A percentile compares a stretch with the other conserved stretches of the same genome.
These are phyloP conservation scores for Dasyornis broadbenti DNA, from an alignment of 2,113 vertebrate species.

Conservation along the genomic window DNA sequence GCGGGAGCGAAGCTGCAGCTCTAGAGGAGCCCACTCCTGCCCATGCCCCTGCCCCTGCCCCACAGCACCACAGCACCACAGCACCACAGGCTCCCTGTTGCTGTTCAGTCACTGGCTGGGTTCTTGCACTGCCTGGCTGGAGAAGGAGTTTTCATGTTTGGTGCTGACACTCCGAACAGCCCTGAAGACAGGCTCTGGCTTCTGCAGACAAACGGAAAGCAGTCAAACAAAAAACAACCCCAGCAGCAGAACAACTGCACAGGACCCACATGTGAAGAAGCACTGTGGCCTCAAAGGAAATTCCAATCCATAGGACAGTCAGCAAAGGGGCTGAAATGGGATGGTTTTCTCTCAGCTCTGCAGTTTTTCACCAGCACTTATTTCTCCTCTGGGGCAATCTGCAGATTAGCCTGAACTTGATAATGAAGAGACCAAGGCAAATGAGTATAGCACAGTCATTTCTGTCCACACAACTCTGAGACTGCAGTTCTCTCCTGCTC, in stretches of 20 bases:
- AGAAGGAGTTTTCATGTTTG: neutral
- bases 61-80: too few species aligned
- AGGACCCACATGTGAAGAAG: fast-evolving
- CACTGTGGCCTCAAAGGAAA: neutral
- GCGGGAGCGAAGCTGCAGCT: neutral
- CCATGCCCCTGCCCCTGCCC: neutral
- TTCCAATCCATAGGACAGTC: neutral
- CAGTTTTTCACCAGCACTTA: neutral
- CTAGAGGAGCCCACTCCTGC: neutral
- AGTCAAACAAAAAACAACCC: neutral
- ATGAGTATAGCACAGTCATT: neutral
- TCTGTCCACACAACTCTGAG: neutral
- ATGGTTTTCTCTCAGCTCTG: neutral
- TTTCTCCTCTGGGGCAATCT: neutral
- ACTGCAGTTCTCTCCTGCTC: neutral
- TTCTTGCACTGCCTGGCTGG: neutral
- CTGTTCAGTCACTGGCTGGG: neutral
- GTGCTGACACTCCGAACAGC: neutral
- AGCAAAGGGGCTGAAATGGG: neutral
- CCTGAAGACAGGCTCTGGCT: neutral
- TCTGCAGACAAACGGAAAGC: neutral
- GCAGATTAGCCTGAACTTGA: neutral
- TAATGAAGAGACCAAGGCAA: neutral
- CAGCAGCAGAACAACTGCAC: neutral
- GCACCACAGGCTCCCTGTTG: fast-evolving